phyloP scores from a whole-genome alignment of 2,797 vertebrate species.

The Macroramphosus scolopax region DNA sequence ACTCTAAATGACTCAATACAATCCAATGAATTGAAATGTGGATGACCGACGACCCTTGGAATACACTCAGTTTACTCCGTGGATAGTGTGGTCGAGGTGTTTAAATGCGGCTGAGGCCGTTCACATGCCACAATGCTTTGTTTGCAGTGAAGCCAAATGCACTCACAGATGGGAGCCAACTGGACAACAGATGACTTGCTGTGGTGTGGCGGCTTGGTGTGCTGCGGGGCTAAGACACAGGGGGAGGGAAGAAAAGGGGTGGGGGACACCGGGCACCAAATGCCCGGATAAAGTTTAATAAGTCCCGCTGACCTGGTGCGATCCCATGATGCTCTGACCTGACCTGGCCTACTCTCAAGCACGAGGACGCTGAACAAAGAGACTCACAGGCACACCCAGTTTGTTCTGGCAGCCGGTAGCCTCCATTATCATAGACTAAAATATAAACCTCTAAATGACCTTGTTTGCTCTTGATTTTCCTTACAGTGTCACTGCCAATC shows the following conservation, averaged over 20 bases:
- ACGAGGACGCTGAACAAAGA: too few species aligned
- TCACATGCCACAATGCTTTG: constrained; percentile 50
- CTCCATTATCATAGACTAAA: too few species aligned
- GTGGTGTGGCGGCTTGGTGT: constrained; percentile 41
- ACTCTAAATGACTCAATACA: constrained; percentile 36
- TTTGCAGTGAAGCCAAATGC: constrained; percentile 59
- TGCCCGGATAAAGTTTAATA: constrained; percentile 47
- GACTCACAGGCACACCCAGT: too few species aligned
- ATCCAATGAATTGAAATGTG: constrained; percentile 60
- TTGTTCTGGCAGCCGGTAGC: too few species aligned
- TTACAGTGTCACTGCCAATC: constrained; percentile 26
- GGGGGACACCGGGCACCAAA: constrained; percentile 48
- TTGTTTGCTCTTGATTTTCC: too few species aligned
- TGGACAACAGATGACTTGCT: constrained; percentile 68
- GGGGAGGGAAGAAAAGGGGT: constrained; percentile 18
- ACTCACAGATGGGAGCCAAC: constrained; percentile 57
- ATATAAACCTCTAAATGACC: too few species aligned
- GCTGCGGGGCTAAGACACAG: constrained; percentile 39
- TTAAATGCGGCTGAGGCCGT: not conserved
- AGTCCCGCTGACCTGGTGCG: constrained; percentile 32
- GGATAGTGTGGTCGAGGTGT: constrained; percentile 11
- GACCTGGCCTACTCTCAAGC: too few species aligned
- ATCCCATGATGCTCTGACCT: constrained; percentile 16
- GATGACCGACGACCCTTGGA: constrained; percentile 54
- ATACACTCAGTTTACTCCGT: constrained; percentile 52